Percentiles rank a stretch among this genome's conserved stretches.
Conservation (phyloP, 2,113 vertebrate species). For the Nycticorax nycticorax region DNA sequence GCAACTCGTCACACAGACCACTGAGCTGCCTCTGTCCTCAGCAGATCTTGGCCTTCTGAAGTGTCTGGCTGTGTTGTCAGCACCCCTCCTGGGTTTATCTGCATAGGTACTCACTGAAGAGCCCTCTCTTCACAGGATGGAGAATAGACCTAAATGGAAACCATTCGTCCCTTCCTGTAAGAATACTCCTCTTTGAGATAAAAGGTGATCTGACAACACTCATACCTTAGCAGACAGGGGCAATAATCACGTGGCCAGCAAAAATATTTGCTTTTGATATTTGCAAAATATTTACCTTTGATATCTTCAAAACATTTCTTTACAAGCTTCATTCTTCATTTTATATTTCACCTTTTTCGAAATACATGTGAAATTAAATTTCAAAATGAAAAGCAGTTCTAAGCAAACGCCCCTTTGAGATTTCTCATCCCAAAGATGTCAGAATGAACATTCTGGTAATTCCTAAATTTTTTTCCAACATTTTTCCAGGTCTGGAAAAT, state of each 20-base stretch:
- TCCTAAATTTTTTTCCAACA: neutral
- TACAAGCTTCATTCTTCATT: neutral
- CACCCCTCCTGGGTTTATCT: neutral
- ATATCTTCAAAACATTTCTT: neutral
- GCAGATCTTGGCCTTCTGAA: neutral
- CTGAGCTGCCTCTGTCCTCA: neutral
- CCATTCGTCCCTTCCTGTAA: neutral
- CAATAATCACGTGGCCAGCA: no score
- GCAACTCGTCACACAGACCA: rapidly evolving
- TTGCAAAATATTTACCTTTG: neutral
- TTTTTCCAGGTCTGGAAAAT: neutral
- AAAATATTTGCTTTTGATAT: neutral
- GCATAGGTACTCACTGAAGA: neutral
- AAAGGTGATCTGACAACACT: neutral
- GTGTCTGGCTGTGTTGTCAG: neutral
- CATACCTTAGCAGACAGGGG: neutral
- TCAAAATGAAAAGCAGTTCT: neutral
- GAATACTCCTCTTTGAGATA: neutral
- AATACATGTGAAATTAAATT: neutral
- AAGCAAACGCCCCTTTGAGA: neutral
- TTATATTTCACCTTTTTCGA: neutral
- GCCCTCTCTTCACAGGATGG: neutral
- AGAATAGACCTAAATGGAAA: neutral
- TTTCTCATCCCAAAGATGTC: neutral
- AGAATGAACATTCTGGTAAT: neutral